phyloP scores from a whole-genome alignment of 1,140 invertebrate species.

The Drosophila grimshawi region DNA sequence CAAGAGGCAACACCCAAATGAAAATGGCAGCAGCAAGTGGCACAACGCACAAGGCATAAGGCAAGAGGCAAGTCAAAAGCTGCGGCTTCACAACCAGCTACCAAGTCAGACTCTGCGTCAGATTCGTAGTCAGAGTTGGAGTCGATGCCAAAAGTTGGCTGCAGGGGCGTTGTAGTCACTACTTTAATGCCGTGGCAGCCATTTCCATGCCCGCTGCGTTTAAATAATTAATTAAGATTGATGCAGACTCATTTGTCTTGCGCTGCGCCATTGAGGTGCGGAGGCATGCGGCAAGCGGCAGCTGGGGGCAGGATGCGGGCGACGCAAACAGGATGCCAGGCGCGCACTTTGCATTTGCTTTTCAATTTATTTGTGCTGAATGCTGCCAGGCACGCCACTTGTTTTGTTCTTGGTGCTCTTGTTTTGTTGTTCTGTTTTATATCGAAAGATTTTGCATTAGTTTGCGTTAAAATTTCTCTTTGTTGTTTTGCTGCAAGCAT shows the following conservation, averaged over 20 bases:
- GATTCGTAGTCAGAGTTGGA: neutral
- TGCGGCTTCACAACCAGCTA: slow-evolving; percentile 37
- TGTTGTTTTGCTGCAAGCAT: slow-evolving; percentile 52
- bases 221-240: slow-evolving; percentile 84
- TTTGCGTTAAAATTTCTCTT: slow-evolving; percentile 83
- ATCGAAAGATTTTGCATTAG: slow-evolving; percentile 82
- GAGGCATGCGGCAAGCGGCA: neutral
- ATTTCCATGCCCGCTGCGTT: slow-evolving; percentile 80
- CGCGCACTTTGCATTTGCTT: slow-evolving; percentile 78
- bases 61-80: slow-evolving; percentile 50
- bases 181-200: slow-evolving; percentile 68
- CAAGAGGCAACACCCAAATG: slow-evolving; percentile 53
- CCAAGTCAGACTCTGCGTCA: slow-evolving; percentile 1
- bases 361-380: slow-evolving; percentile 74
- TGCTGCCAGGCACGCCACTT: slow-evolving; percentile 35
- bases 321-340: slow-evolving; percentile 35
- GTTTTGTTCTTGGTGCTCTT: slow-evolving; percentile 19
- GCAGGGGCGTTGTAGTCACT: slow-evolving; percentile 34
- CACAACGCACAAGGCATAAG: slow-evolving; percentile 1
- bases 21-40: slow-evolving; percentile 45
- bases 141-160: neutral
- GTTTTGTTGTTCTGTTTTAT: slow-evolving; percentile 50
- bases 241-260: slow-evolving; percentile 83
- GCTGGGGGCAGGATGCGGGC: slow-evolving; percentile 14
- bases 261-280: slow-evolving; percentile 59